phyloP scores from a whole-genome alignment of 2,113 vertebrate species.

The Odontesthes bonariensis region DNA sequence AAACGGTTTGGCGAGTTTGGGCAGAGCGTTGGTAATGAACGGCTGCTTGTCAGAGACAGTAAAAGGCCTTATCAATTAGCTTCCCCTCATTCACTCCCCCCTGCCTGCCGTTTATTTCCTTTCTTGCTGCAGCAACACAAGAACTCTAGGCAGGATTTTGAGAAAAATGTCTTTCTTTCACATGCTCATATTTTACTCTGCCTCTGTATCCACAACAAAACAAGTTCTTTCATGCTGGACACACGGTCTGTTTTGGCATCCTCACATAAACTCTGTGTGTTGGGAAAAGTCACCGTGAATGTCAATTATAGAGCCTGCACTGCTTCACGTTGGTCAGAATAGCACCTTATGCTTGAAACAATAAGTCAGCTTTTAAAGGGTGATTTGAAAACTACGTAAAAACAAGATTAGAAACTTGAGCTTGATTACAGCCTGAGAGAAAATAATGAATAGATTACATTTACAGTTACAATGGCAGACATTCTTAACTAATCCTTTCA shows the following conservation, averaged over 20 bases:
- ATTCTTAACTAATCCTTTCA: conserved; percentile 62
- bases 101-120: conserved; percentile 26
- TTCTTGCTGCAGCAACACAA: conserved; percentile 18
- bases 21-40: conserved; percentile 51
- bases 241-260: conserved; percentile 29
- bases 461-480: conserved; percentile 47
- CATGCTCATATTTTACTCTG: conserved; percentile 49
- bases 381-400: conserved; percentile 25
- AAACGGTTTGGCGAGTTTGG: conserved; percentile 37
- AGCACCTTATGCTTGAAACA: conserved; percentile 11
- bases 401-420: conserved; percentile 35
- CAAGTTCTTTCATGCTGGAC: conserved; percentile 61
- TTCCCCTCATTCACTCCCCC: conserved; percentile 23
- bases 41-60: conserved; percentile 45
- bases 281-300: conserved; percentile 12
- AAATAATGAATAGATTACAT: conserved; percentile 50
- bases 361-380: conserved; percentile 47
- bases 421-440: conserved; percentile 31
- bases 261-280: conserved; percentile 47
- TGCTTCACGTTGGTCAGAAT: conserved; percentile 11
- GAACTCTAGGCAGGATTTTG: conserved; percentile 36
- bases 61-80: conserved; percentile 68
- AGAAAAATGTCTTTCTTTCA: conserved; percentile 46
- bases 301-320: conserved; percentile 2
- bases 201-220: conserved; percentile 56